phyloP scores from a whole-genome alignment of 2,113 vertebrate genomes.

The Triplophysa rosa region DNA sequence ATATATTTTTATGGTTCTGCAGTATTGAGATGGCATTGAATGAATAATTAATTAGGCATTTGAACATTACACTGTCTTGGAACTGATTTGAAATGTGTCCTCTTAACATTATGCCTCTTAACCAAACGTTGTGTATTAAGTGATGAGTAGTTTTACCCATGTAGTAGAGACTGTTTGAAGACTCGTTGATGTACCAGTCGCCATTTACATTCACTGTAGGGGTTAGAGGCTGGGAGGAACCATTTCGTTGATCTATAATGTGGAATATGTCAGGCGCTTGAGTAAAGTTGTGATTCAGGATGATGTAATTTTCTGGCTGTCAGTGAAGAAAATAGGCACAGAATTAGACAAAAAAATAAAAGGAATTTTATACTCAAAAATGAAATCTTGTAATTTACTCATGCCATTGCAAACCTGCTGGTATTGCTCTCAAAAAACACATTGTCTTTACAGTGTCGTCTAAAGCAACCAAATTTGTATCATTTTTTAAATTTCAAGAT shows the following conservation, averaged over 20 bases:
- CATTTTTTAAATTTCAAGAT: no score
- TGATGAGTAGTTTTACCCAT: constrained; percentile 68
- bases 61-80: no score
- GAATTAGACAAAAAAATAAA: no score
- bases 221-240: constrained; percentile 67
- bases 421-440: no score
- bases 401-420: no score
- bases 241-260: constrained; percentile 74
- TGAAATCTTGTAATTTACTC: no score
- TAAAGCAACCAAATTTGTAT: no score
- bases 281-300: constrained; percentile 83
- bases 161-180: constrained; percentile 76
- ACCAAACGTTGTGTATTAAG: neutral
- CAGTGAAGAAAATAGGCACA: neutral
- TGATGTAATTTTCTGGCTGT: constrained; percentile 73
- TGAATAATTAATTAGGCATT: neutral
- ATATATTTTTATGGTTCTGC: neutral
- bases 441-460: no score
- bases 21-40: neutral
- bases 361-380: no score
- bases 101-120: no score
- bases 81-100: neutral
- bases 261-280: constrained; percentile 75
- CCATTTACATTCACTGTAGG: constrained; percentile 74
- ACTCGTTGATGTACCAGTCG: constrained; percentile 81